phyloP scores from a whole-genome alignment of 2,113 vertebrate genomes.

The Drymodes brunneopygia region DNA sequence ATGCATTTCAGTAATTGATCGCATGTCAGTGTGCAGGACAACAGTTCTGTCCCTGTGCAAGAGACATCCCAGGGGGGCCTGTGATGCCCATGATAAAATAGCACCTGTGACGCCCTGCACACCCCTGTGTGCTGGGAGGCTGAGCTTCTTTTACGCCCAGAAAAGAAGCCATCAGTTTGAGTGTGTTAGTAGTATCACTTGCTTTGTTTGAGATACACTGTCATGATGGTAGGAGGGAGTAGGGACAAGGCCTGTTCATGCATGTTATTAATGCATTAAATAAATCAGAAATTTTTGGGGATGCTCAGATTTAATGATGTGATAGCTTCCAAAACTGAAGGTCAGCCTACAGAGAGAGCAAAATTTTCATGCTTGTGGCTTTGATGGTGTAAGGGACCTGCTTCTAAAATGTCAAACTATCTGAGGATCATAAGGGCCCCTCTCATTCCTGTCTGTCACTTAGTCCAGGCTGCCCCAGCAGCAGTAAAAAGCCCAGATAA shows the following conservation, averaged over 20 bases:
- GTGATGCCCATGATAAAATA: neutral
- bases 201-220: neutral
- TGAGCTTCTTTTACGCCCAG: neutral
- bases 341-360: neutral
- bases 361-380: neutral
- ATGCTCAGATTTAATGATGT: neutral
- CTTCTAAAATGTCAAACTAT: neutral
- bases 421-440: neutral
- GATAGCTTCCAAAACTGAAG: neutral
- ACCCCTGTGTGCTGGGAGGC: too few species aligned
- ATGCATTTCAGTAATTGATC: neutral
- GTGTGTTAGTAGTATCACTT: fast-evolving
- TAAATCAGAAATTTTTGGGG: neutral
- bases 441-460: neutral
- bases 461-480: neutral
- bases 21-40: neutral
- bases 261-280: neutral
- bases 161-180: neutral
- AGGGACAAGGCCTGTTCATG: neutral
- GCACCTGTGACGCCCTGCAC: neutral
- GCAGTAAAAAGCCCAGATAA: neutral
- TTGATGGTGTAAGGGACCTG: neutral
- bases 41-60: neutral
- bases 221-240: neutral
- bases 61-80: fast-evolving